Evolutionary conservation across 2,888 invertebrate genomes (phyloP).

Genomic region (Saturnia pavonia): DNA sequence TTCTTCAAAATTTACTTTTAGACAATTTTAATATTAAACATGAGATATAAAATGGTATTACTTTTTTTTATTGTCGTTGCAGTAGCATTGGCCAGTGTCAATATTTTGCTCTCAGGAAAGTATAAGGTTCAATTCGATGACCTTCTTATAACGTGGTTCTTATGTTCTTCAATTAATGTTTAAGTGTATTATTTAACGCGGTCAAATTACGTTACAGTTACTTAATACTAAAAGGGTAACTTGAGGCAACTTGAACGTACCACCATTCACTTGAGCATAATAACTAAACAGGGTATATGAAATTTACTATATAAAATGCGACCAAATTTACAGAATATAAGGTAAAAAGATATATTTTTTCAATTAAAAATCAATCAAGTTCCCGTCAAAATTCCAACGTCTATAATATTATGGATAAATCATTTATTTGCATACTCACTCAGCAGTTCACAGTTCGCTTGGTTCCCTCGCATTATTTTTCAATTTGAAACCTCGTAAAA

Average conservation of each 20-base stretch:
- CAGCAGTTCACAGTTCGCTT: neutral
- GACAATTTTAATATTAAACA: no score
- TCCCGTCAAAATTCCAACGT: neutral
- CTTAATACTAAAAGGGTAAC: neutral
- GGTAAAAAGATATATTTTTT: neutral
- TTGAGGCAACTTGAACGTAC: neutral
- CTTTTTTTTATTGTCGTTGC: neutral
- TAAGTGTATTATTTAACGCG: neutral
- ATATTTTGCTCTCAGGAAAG: neutral
- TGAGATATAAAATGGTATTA: no score
- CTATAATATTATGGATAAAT: neutral
- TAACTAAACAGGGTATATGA: no score
- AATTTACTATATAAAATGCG: neutral
- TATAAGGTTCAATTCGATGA: neutral
- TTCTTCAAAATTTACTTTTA: no score
- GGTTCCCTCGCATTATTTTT: conserved; percentile 39
- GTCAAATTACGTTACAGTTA: neutral
- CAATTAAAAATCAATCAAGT: neutral
- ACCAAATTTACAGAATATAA: neutral
- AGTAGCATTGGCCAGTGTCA: neutral
- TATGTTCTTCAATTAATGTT: neutral
- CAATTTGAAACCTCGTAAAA: conserved; percentile 40
- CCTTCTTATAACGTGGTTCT: neutral
- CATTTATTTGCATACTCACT: neutral
- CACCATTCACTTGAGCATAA: neutral